A percentile compares a stretch with the other conserved stretches of the same genome.
These are phyloP conservation scores for Callithrix jacchus DNA, from an alignment of 2,113 vertebrate genomes.

Conservation along the genomic window DNA sequence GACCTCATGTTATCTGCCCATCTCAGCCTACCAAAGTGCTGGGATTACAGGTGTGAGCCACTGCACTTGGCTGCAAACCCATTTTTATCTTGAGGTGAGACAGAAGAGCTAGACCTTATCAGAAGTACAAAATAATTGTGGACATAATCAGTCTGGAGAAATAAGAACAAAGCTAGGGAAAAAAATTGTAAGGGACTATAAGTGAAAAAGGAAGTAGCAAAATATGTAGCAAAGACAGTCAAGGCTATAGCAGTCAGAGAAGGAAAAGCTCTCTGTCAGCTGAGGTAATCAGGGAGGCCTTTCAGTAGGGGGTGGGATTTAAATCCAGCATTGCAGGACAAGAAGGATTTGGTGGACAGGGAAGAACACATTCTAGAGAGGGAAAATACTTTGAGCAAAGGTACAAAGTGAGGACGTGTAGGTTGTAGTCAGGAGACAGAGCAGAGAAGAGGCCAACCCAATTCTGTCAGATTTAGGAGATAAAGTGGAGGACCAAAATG, in stretches of 20 bases:
- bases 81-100: not conserved
- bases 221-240: not conserved
- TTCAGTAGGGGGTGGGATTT: not conserved
- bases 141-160: not conserved
- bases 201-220: not conserved
- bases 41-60: too few relatives aligned
- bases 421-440: constrained; percentile 7
- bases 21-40: too few relatives aligned
- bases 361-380: not conserved
- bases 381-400: not conserved
- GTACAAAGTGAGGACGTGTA: not conserved
- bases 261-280: constrained; percentile 3
- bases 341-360: not conserved
- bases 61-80: too few relatives aligned
- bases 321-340: not conserved
- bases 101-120: not conserved
- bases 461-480: constrained; percentile 6
- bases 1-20: too few relatives aligned
- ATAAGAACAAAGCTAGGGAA: constrained; percentile 20
- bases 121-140: not conserved
- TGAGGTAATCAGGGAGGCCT: not conserved
- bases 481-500: not conserved
- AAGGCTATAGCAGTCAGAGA: not conserved
- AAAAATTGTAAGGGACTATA: constrained; percentile 4
- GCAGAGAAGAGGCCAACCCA: not conserved